Conservation (phyloP, 2,888 invertebrate genomes). For the Blastobasis lacticolella region DNA sequence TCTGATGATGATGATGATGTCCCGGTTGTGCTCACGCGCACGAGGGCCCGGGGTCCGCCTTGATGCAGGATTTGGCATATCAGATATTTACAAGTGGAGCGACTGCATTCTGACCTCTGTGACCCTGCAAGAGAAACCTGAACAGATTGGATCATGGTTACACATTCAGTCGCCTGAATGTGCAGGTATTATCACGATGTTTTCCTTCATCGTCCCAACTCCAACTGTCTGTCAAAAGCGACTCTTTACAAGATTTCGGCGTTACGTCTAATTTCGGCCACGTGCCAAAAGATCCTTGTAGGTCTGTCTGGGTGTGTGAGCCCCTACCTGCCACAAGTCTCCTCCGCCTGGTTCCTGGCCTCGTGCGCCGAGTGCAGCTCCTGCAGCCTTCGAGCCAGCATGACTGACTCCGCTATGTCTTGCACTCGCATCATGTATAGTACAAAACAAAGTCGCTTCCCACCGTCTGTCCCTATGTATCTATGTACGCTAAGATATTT, state of each 20-base stretch:
- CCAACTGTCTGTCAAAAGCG: neutral
- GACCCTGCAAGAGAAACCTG: neutral
- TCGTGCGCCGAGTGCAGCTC: neutral
- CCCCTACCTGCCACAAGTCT: constrained; percentile 72
- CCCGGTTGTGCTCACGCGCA: no score
- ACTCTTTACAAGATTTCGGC: no score
- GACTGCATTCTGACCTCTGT: neutral
- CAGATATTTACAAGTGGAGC: no score
- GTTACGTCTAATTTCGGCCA: no score
- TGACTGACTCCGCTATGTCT: neutral
- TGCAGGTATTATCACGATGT: neutral
- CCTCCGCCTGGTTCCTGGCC: constrained; percentile 79
- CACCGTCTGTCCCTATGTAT: neutral
- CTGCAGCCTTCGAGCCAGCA: neutral
- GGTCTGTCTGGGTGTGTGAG: neutral
- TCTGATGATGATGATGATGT: no score
- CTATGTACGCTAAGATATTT: no score
- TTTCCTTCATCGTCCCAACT: neutral
- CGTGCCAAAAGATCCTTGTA: neutral
- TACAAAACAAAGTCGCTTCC: neutral
- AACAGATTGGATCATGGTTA: no score
- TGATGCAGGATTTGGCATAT: no score
- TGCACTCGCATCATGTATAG: neutral
- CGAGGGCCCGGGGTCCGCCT: no score
- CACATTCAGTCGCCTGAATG: neutral